Percentiles rank a stretch among this genome's conserved stretches.
Conservation (phyloP, 2,113 vertebrate genomes). For the Glaucidium brasilianum region DNA sequence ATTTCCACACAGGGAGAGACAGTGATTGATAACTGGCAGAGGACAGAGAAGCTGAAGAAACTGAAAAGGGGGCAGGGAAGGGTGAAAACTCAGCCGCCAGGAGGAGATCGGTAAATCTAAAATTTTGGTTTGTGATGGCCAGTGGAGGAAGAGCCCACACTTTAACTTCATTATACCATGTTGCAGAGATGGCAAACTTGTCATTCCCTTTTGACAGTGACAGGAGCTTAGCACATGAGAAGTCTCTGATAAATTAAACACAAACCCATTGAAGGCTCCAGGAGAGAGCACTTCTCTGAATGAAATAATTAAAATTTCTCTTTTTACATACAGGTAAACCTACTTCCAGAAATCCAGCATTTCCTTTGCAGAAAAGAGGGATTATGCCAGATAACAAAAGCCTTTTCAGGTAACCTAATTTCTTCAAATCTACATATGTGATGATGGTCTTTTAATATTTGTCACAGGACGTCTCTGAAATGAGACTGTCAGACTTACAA, state of each 20-base stretch:
- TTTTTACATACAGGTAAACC: constrained; percentile 82
- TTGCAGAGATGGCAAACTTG: not conserved
- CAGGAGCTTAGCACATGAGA: not conserved
- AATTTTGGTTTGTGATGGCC: not conserved
- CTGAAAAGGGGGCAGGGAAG: not conserved
- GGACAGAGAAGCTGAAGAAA: not conserved
- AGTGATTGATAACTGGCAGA: not conserved
- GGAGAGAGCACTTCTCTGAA: not conserved
- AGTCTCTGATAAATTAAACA: not conserved
- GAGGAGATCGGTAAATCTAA: not conserved
- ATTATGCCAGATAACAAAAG: constrained; percentile 76
- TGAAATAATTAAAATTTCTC: not conserved
- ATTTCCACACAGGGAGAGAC: not conserved
- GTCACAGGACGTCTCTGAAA: not conserved
- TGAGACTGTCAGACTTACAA: not conserved
- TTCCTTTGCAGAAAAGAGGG: constrained; percentile 86
- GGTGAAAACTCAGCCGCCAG: not conserved
- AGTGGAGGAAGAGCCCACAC: not conserved
- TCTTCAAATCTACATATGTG: not conserved
- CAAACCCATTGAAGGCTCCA: not conserved
- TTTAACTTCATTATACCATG: not conserved
- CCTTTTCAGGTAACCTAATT: constrained; percentile 81
- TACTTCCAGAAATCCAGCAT: constrained; percentile 78
- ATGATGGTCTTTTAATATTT: not conserved
- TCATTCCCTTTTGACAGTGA: not conserved